A percentile compares a stretch with the other conserved stretches of the same genome.
Evolutionary conservation across 2,113 vertebrate species (phyloP).

Genomic region (Falcunculus frontatus): DNA sequence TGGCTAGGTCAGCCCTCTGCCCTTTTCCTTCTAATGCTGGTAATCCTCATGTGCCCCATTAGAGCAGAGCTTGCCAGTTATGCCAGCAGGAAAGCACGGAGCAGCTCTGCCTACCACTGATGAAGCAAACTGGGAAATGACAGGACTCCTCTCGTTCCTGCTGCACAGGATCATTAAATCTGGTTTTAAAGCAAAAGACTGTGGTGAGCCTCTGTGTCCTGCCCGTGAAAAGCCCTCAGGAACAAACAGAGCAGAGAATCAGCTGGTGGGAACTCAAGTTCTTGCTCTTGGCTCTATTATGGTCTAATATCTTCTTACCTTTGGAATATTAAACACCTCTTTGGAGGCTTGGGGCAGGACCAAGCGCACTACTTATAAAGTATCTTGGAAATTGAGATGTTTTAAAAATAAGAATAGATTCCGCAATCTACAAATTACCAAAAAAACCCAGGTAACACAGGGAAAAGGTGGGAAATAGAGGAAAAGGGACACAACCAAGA

Average conservation of each 20-base stretch:
- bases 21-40: not conserved
- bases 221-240: not conserved
- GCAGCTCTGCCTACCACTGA: not conserved
- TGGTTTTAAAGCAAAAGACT: not conserved
- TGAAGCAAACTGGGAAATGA: slow-evolving; percentile 15
- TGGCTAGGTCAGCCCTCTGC: not conserved
- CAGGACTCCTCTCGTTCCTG: not conserved
- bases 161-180: not conserved
- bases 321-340: not conserved
- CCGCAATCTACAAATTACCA: not conserved
- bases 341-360: not conserved
- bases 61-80: slow-evolving; percentile 3
- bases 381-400: not conserved
- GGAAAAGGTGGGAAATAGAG: not conserved
- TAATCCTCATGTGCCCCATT: not conserved
- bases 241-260: not conserved
- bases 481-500: not conserved
- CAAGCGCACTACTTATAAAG: not conserved
- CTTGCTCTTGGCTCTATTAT: not conserved
- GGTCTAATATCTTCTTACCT: not conserved
- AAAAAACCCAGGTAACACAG: not conserved
- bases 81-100: not conserved
- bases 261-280: not conserved
- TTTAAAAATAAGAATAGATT: not conserved
- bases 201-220: not conserved